Conservation (phyloP, 2,888 invertebrate genomes). For the Ecliptopera silaceata region DNA sequence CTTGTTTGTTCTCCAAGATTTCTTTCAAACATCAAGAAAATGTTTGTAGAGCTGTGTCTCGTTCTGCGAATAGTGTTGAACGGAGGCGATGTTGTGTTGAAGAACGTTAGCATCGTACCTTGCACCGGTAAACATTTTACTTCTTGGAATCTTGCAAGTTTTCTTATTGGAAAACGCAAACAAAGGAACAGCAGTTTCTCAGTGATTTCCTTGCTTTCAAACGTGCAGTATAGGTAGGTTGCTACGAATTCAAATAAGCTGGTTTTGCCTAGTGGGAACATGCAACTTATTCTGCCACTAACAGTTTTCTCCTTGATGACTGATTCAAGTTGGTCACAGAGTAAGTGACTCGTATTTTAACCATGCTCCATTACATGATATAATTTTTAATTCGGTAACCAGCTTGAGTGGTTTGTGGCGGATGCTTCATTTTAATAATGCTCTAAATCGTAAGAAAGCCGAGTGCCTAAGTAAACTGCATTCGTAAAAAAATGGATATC, state of each 20-base stretch:
- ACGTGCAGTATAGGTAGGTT: not conserved
- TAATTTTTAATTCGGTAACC: too few relatives aligned
- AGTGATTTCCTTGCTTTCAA: not conserved
- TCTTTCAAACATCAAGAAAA: conserved; percentile 21
- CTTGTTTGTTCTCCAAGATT: not conserved
- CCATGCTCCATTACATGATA: not conserved
- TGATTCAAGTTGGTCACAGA: conserved; percentile 26
- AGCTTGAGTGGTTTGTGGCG: too few relatives aligned
- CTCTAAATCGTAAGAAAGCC: not conserved
- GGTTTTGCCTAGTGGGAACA: conserved; percentile 2
- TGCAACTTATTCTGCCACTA: conserved; percentile 35
- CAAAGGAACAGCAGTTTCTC: not conserved
- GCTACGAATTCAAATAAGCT: not conserved
- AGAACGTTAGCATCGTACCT: conserved; percentile 35
- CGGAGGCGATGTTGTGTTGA: conserved; percentile 40
- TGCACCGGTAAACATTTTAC: conserved; percentile 49
- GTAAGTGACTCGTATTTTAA: conserved; percentile 17
- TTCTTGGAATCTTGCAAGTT: conserved; percentile 14
- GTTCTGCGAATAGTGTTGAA: conserved; percentile 49
- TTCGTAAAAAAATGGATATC: not conserved
- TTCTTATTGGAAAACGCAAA: not conserved
- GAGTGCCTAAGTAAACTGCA: too few relatives aligned
- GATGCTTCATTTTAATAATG: not conserved
- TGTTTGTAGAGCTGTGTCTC: conserved; percentile 46
- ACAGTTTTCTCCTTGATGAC: conserved; percentile 32